Base-by-base conservation (phyloP, 1,140 invertebrate species). In the Listronotus bonariensis region DNA sequence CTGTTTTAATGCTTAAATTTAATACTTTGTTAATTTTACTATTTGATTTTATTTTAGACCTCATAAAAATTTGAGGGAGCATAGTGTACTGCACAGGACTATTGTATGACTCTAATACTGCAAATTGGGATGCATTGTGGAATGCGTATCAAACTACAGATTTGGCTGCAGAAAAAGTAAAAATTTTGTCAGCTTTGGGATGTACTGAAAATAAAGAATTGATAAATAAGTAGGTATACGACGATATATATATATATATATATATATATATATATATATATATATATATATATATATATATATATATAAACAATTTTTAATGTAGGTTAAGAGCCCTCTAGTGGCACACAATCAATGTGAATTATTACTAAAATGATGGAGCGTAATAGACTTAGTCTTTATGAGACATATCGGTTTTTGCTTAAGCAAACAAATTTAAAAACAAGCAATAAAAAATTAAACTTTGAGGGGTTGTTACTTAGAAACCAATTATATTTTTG, bases 81-180 rank as follows among this genome's bases (percentile, higher is more conserved):
- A 82, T 82, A 59, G 83, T 87, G 7, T 87, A 86, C 72, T 87
- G 85, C 70, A 76, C 73, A 41, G 82, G 78, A 31, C 70, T 86
- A 6, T 74, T 80, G 31, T 14, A 53, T 12, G 38, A 31, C 18
- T 8, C 3, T 9, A 38, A 63, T n/a, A 12, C 10, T 26, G 32
- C 53, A 0, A 79, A 86, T 48, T 86, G 82, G 68, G 65, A 82
- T 15, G 75, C 68, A 15, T 76, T 86, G 52, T 85, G 81, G 77
- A 69, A 77, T 1, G 76, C 79, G 41, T 85, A 82, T 70, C 66
- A 75, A 15, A 62, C 57, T 6, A 78, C 81, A 68, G 79, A 80
- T 10, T 72, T 85, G 10, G 77, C 82, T 3, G 79, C 78, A 34
- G 85, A 88, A 65, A 80, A 83, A 72, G 69, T 82, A 1, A 79